phyloP scores from a whole-genome alignment of 2,113 vertebrate genomes.

The Mus pahari region DNA sequence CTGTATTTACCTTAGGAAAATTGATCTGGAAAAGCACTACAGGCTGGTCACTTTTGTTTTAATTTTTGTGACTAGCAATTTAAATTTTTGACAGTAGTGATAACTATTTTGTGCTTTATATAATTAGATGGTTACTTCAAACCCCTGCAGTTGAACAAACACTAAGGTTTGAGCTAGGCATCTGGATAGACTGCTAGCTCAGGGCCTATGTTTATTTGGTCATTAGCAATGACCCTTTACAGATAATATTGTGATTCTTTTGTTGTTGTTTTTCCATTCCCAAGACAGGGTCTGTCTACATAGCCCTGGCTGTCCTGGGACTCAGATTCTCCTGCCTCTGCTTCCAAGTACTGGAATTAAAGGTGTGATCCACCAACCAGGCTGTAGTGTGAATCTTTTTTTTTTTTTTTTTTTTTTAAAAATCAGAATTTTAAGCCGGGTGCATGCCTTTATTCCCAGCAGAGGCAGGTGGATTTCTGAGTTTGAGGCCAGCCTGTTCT shows the following conservation, averaged over 20 bases:
- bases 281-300: background rate
- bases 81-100: conserved; percentile 1
- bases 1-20: conserved; percentile 30
- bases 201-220: background rate
- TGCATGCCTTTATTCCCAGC: too few species aligned
- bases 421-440: too few species aligned
- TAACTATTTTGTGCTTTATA: conserved; percentile 12
- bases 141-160: background rate
- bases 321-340: background rate
- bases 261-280: background rate
- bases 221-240: background rate
- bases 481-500: too few species aligned
- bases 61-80: background rate
- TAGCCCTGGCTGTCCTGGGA: too few species aligned
- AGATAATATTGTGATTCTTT: background rate
- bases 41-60: conserved; percentile 5
- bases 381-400: too few species aligned
- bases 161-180: background rate
- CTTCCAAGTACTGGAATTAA: background rate
- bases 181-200: background rate
- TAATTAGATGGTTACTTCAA: conserved; percentile 26
- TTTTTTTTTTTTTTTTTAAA: too few species aligned
- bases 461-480: too few species aligned
- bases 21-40: background rate
- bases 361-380: background rate